Evolutionary conservation across 2,797 vertebrate genomes (phyloP).

Genomic region (Hipposideros larvatus): DNA sequence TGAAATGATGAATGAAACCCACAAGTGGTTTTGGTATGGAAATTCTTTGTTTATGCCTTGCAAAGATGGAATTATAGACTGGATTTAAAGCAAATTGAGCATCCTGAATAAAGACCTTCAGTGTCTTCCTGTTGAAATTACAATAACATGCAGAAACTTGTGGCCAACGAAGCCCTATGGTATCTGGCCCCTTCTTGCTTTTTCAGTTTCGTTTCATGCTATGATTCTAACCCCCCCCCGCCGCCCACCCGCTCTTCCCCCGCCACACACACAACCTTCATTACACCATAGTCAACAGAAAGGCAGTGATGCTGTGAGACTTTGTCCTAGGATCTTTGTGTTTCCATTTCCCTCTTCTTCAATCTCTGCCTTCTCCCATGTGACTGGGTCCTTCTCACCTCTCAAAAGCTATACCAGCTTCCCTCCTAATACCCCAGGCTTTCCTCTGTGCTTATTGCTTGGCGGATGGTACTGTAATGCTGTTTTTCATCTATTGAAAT

Average conservation of each 20-base stretch:
- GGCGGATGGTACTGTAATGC: background rate
- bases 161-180: background rate
- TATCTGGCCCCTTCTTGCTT: background rate
- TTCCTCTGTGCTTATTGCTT: background rate
- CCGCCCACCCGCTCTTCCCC: no score
- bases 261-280: no score
- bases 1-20: slow-evolving; percentile 49
- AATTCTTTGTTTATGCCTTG: slow-evolving; percentile 17
- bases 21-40: slow-evolving; percentile 36
- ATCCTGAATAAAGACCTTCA: background rate
- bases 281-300: background rate
- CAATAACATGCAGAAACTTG: background rate
- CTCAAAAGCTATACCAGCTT: background rate
- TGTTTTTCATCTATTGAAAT: background rate
- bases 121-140: slow-evolving; percentile 41
- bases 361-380: background rate
- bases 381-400: background rate
- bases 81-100: slow-evolving; percentile 44
- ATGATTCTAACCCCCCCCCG: no score
- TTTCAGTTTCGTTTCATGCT: background rate
- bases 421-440: background rate
- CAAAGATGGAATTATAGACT: background rate
- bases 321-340: background rate
- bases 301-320: no score
- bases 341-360: background rate